Evolutionary conservation across 2,797 vertebrate species (phyloP), one percentile per base, ranked within the genome.

Genomic region (Synanceia verrucosa): DNA sequence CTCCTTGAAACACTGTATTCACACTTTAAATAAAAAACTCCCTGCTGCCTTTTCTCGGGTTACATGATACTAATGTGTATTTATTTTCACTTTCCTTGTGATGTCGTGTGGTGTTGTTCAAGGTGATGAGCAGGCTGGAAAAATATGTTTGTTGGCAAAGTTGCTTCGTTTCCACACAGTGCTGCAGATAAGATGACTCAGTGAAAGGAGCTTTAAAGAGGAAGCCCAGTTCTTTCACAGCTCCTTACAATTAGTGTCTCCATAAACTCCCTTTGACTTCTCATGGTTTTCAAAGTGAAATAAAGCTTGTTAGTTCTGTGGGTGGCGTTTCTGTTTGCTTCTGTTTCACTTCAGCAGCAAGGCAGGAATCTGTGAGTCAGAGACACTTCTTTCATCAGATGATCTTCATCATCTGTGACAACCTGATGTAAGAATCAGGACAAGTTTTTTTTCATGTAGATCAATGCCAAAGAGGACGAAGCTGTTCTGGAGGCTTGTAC

Each of bases 91-190:
- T 70, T 78, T 75, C 64, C 66, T 48, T 56, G 69, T 62, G 73
- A 3, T 58, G 84, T 21, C 47, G 5, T 41, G 67, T 53, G 21
- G 67, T 44, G 76, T 69, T 73, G 48, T 60, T 55, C 65, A 44
- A 60, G 72, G 58, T 73, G 65, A 67, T 50, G 64, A 76, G 44
- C 69, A 60, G 65, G 77, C 80, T 83, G 73, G 43, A 26, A 68
- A 86, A 85, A 85, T 79, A 78, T 87, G 70, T 81, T 80, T 79
- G 76, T 85, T 88, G 84, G 81, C 83, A 10, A 41, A 44, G 59
- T 41, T 2, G 16, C 43, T 19, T 56, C 33, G 8, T 69, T 81
- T 52, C 66, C 71, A 70, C 72, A 63, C 47, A 2, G 18, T 10
- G 12, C 55, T 11, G 37, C 26, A 55, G 70, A 65, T 65, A 36